A percentile compares a stretch with the other conserved stretches of the same genome.
phyloP scores from a whole-genome alignment of 1,140 invertebrate genomes.

The Bathynomus jamesi region DNA sequence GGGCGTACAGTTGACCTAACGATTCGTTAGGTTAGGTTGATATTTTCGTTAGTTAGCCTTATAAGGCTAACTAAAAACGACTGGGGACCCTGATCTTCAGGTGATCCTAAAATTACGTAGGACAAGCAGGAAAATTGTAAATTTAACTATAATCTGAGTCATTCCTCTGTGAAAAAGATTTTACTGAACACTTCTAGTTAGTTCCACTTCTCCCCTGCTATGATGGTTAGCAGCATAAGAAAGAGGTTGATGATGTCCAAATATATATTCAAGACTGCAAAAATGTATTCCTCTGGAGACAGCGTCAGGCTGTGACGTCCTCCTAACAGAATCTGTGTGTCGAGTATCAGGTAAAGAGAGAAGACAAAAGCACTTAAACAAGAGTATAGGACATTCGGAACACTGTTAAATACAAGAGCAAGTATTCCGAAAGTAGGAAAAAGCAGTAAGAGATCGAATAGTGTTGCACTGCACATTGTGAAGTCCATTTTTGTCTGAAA shows the following conservation, averaged over 20 bases:
- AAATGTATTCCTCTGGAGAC: constrained; percentile 93
- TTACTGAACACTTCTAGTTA: no score
- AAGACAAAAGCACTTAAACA: constrained; percentile 50
- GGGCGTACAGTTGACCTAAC: no score
- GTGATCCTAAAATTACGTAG: no score
- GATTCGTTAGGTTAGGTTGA: no score
- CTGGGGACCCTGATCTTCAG: no score
- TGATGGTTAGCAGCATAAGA: constrained; percentile 72
- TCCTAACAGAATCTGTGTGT: constrained; percentile 55
- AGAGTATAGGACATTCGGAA: constrained; percentile 43
- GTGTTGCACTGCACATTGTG: constrained; percentile 52
- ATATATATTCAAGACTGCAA: constrained; percentile 85
- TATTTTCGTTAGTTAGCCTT: no score
- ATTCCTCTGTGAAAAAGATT: no score
- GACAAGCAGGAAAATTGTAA: no score
- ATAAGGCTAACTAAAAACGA: no score
- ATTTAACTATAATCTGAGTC: no score
- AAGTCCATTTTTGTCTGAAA: constrained; percentile 84
- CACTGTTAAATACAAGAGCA: constrained; percentile 43
- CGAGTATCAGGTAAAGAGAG: constrained; percentile 50
- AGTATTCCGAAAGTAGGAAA: constrained; percentile 50
- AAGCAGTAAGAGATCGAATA: constrained; percentile 48
- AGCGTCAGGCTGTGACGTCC: constrained; percentile 63
- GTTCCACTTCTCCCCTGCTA: no score
- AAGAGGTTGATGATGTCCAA: constrained; percentile 87